Evolutionary conservation across 1,140 invertebrate genomes (phyloP).

Genomic region (Heliconius hewitsoni): DNA sequence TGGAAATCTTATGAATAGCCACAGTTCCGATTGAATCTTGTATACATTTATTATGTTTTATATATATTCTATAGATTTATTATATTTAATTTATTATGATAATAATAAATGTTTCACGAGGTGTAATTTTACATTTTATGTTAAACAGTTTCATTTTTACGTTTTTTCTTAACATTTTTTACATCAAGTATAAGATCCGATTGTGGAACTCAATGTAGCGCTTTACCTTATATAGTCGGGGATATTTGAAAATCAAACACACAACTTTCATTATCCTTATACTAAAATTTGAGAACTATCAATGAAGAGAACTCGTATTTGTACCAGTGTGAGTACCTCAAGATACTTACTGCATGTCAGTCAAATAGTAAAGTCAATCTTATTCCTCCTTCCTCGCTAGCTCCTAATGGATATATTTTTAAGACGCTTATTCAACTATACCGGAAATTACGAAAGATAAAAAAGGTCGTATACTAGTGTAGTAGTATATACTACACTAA

Average conservation of each 20-base stretch:
- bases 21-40: not conserved
- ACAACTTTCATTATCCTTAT: too few species aligned
- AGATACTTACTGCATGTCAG: not conserved
- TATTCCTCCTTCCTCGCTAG: not conserved
- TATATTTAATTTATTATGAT: too few species aligned
- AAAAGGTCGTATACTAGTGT: not conserved
- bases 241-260: too few species aligned
- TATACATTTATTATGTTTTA: not conserved
- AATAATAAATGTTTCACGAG: too few species aligned
- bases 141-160: too few species aligned
- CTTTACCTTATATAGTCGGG: too few species aligned
- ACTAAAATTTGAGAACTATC: not conserved
- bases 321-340: not conserved
- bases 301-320: not conserved
- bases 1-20: not conserved
- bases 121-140: too few species aligned
- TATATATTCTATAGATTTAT: too few species aligned
- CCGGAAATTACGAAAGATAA: slow-evolving; percentile 2
- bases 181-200: too few species aligned
- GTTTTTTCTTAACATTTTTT: too few species aligned
- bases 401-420: not conserved
- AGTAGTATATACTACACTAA: too few species aligned
- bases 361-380: not conserved
- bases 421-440: not conserved
- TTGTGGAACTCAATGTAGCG: too few species aligned